Base-by-base conservation (phyloP, 2,888 invertebrate species). In the Dryomyza anilis region DNA sequence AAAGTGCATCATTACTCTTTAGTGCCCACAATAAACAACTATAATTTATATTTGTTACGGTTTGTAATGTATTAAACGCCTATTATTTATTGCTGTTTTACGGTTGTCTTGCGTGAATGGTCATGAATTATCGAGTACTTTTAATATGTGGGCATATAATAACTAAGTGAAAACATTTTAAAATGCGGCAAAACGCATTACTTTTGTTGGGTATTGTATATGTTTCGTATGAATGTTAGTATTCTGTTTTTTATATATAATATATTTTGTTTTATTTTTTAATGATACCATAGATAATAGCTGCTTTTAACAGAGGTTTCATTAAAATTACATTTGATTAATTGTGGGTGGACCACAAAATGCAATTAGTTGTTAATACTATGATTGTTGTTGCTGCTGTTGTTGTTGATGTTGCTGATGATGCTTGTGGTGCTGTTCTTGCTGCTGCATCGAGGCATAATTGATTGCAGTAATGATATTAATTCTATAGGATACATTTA, bases 321-420 rank as follows among this genome's bases (percentile, higher is more conserved):
- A 55, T 55, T 55, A 55, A 55, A 55, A 55, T 55, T 55, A 36
- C 55, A 55, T 55, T 55, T 55, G 55, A 55, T 55, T 36, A 55
- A 55, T 55, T 55, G 55, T 55, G 36, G 55, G 36, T 33, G 33
- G 19, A 33, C 55, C 55, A 36, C 55, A 55, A 21, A 55, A 33
- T 36, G 55, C 55, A 55, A 55, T 55, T 55, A 55, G 58, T 58
- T 64, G 39, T 52, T 63, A 23, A 23, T 23, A 25, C 43, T 27
- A 39, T 53, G 27, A 33, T 39, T 27, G 29, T 53, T 60, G 46
- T 46, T 65, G 36, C 27, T 57, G 61, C 21, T 45, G 25, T 25
- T 65, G 60, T 21, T 60, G n/a, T 48, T 52, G 7, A 30, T 61
- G 56, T 46, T 56, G 23, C 7, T 33, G 33, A 8, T 33, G 16